phyloP scores from a whole-genome alignment of 2,113 vertebrate genomes.

The Pseudopipra pipra region DNA sequence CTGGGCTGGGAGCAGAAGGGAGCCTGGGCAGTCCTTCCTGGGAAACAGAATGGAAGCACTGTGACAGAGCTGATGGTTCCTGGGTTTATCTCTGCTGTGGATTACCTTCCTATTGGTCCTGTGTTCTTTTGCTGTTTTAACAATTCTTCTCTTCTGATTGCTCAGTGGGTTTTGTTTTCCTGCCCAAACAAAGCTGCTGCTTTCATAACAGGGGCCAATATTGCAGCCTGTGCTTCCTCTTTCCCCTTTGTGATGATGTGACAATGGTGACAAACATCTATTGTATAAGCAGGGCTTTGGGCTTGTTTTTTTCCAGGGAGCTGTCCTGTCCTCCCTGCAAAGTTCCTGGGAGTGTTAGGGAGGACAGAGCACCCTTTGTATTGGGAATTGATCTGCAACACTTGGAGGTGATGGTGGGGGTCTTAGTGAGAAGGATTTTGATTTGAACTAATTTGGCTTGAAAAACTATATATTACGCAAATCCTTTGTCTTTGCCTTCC shows the following conservation, averaged over 20 bases:
- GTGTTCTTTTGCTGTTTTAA: neutral
- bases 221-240: constrained; percentile 41
- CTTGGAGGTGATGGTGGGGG: neutral
- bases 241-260: constrained; percentile 33
- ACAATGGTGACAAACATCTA: constrained; percentile 47
- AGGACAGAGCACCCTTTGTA: neutral
- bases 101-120: neutral
- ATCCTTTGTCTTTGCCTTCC: neutral
- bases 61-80: neutral
- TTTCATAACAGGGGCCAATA: constrained; percentile 7
- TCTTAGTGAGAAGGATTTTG: neutral
- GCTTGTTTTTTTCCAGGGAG: constrained; percentile 4
- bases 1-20: neutral
- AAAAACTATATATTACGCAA: neutral
- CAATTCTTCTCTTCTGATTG: neutral
- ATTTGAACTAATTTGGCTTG: neutral
- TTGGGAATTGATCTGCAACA: rapidly evolving
- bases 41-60: rapidly evolving
- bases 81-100: neutral
- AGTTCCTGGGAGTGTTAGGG: neutral
- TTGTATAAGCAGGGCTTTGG: neutral
- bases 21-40: neutral
- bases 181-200: constrained; percentile 19
- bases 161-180: constrained; percentile 12
- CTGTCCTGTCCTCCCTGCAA: neutral